Conservation (phyloP, 1,140 invertebrate species). For the Bombus huntii region DNA sequence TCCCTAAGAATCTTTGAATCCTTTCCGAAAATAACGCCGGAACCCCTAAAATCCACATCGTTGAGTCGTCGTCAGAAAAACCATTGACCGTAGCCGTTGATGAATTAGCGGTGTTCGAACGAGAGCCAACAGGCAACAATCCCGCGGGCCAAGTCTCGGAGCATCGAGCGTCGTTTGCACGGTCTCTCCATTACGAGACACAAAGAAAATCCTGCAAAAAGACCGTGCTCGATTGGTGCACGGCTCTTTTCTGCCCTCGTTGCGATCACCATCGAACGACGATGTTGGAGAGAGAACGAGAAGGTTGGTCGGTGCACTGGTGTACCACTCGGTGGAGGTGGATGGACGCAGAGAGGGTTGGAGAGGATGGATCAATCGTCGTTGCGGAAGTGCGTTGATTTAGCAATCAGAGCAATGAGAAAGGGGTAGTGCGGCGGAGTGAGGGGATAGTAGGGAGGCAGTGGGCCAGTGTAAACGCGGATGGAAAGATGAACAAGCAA, state of each 20-base stretch:
- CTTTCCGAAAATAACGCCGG: no score
- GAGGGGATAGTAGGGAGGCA: neutral
- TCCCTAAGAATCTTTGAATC: neutral
- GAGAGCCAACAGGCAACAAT: slow-evolving; percentile 14
- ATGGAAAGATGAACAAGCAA: slow-evolving; percentile 37
- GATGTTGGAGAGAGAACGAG: neutral
- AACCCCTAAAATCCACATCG: no score
- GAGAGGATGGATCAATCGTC: slow-evolving; percentile 61
- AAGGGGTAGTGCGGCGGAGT: neutral
- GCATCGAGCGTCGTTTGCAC: slow-evolving; percentile 5
- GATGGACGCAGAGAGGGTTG: neutral
- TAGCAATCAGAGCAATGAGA: slow-evolving; percentile 67
- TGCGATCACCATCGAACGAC: slow-evolving; percentile 28
- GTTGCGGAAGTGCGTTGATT: slow-evolving; percentile 76
- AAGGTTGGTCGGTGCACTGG: neutral
- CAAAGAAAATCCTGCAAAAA: slow-evolving; percentile 54
- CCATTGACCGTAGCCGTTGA: slow-evolving; percentile 1
- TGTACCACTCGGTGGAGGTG: neutral
- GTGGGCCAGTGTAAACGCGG: slow-evolving; percentile 28
- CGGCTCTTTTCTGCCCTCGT: slow-evolving; percentile 33
- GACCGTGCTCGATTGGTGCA: slow-evolving; percentile 44
- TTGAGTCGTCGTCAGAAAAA: neutral
- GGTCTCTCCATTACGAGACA: slow-evolving; percentile 25
- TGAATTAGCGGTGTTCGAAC: slow-evolving; percentile 32
- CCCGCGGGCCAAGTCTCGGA: neutral